phyloP scores from a whole-genome alignment of 2,797 vertebrate genomes.

The Pseudochirops cupreus region DNA sequence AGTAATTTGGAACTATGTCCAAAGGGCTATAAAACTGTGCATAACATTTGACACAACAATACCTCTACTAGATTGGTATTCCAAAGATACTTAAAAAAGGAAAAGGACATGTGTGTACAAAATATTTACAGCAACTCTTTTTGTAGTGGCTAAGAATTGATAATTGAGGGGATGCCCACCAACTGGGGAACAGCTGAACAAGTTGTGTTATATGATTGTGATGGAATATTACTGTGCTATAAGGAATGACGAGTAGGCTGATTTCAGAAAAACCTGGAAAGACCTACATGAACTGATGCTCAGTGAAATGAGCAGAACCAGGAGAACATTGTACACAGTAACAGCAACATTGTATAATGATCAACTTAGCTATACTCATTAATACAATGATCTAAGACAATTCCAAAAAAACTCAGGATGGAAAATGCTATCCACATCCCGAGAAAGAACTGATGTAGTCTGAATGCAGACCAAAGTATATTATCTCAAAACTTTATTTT shows the following conservation, averaged over 20 bases:
- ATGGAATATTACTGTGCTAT: neutral
- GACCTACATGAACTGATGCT: neutral
- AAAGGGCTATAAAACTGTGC: neutral
- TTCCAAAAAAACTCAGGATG: too few species aligned
- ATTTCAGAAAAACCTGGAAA: neutral
- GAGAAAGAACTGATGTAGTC: neutral
- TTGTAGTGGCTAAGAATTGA: neutral
- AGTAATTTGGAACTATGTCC: neutral
- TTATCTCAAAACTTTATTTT: neutral
- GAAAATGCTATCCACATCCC: neutral
- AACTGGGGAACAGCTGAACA: neutral
- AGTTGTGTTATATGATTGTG: neutral
- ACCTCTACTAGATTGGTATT: neutral
- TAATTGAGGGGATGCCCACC: neutral
- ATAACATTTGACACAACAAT: neutral
- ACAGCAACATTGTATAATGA: neutral
- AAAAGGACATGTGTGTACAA: neutral
- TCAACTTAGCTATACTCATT: neutral
- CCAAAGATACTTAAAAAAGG: neutral
- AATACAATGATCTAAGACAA: neutral
- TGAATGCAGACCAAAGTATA: neutral
- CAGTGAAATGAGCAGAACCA: neutral
- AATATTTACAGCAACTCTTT: neutral
- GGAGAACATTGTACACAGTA: neutral
- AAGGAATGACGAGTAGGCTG: neutral